Conservation (phyloP, 2,797 vertebrate species). For the Podarcis lilfordi region DNA sequence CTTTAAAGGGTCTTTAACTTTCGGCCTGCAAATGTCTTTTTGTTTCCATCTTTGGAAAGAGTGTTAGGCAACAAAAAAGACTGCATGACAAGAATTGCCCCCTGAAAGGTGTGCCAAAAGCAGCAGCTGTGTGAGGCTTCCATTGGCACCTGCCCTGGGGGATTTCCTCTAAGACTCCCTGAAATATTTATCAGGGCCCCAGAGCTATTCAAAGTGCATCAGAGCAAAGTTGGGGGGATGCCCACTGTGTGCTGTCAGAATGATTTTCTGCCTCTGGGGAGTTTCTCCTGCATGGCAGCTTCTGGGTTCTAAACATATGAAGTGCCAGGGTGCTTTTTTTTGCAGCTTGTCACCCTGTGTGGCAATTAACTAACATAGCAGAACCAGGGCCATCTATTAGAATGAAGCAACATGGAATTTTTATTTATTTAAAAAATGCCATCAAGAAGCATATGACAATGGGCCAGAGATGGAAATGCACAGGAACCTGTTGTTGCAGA, state of each 20-base stretch:
- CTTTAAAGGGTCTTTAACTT: neutral
- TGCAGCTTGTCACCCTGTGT: neutral
- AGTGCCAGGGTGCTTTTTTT: neutral
- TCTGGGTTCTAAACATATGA: neutral
- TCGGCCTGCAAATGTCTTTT: no score
- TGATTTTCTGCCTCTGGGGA: neutral
- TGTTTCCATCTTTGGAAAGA: neutral
- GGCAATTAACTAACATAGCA: no score
- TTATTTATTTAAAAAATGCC: no score
- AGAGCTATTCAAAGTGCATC: slow-evolving; percentile 43
- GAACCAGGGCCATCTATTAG: no score
- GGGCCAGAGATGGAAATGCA: neutral
- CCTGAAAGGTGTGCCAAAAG: neutral
- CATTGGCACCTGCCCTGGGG: neutral
- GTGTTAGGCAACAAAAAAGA: neutral
- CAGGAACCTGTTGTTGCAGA: neutral
- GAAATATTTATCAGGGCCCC: slow-evolving; percentile 6
- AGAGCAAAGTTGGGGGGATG: neutral
- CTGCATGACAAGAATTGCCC: neutral
- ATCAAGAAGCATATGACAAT: no score
- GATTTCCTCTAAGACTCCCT: neutral
- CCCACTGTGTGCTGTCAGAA: accelerated
- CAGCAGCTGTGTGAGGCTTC: neutral
- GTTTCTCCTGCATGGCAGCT: neutral
- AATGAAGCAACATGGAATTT: no score